Conservation (phyloP, 2,888 invertebrate genomes). For the Atethmia centrago region DNA sequence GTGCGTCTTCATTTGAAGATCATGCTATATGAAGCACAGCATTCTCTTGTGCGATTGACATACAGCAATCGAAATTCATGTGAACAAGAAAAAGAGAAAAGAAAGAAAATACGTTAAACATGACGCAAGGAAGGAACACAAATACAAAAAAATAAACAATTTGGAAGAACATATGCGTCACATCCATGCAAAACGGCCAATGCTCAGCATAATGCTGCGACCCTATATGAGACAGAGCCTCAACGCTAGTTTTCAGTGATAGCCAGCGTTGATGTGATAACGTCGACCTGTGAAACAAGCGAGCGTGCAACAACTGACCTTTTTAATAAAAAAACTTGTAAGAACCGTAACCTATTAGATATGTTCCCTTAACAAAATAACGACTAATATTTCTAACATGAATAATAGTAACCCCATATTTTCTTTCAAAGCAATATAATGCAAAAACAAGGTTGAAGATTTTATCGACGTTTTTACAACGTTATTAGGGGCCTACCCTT, state of each 20-base stretch:
- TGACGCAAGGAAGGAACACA: too few relatives aligned
- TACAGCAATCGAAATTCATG: background rate
- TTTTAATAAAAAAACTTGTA: slow-evolving; percentile 8
- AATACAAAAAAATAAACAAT: background rate
- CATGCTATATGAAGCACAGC: background rate
- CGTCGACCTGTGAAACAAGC: too few relatives aligned
- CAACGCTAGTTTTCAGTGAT: too few relatives aligned
- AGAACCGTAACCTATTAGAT: background rate
- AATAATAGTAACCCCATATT: slow-evolving; percentile 37
- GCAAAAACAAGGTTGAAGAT: slow-evolving; percentile 53
- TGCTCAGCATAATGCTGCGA: too few relatives aligned
- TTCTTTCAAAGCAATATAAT: slow-evolving; percentile 41
- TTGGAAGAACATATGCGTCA: too few relatives aligned
- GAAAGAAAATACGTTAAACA: too few relatives aligned
- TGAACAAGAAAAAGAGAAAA: too few relatives aligned
- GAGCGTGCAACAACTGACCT: background rate
- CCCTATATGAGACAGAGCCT: too few relatives aligned
- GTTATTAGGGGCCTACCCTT: slow-evolving; percentile 62
- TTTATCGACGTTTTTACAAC: slow-evolving; percentile 65
- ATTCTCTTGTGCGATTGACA: background rate
- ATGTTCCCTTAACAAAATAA: slow-evolving; percentile 6
- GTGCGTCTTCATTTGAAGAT: background rate
- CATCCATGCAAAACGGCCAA: too few relatives aligned
- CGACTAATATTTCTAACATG: slow-evolving; percentile 34
- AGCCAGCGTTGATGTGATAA: too few relatives aligned